phyloP scores from a whole-genome alignment of 2,113 vertebrate genomes.

The Xiphophorus couchianus region DNA sequence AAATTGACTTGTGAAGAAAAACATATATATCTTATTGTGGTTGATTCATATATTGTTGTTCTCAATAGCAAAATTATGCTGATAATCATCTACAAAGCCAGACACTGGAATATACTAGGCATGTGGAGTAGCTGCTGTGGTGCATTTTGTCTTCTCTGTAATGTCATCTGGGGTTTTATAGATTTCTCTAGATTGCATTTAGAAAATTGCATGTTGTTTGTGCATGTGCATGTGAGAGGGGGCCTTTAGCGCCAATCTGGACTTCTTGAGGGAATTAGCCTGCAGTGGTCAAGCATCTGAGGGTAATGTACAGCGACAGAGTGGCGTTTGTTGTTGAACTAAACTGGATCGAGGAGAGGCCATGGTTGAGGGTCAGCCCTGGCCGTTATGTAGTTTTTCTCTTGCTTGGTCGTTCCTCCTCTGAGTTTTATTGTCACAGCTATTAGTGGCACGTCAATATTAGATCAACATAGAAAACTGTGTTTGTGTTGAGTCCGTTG shows the following conservation, averaged over 20 bases:
- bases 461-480: slow-evolving; percentile 65
- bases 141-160: slow-evolving; percentile 11
- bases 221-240: slow-evolving; percentile 1
- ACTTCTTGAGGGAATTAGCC: slow-evolving; percentile 46
- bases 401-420: slow-evolving; percentile 61
- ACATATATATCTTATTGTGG: slow-evolving; percentile 1
- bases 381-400: slow-evolving; percentile 58
- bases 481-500: slow-evolving; percentile 21
- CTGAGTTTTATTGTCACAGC: slow-evolving; percentile 31
- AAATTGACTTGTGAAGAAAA: slow-evolving; percentile 12
- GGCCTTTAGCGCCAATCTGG: slow-evolving; percentile 34
- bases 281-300: slow-evolving; percentile 58
- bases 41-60: slow-evolving; percentile 3
- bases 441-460: slow-evolving; percentile 76
- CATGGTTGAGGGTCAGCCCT: slow-evolving; percentile 19
- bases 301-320: slow-evolving; percentile 71
- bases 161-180: slow-evolving; percentile 24
- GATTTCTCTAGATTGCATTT: slow-evolving; percentile 34
- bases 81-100: slow-evolving; percentile 10
- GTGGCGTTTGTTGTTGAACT: slow-evolving; percentile 60
- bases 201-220: not conserved
- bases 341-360: slow-evolving; percentile 64
- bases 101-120: not conserved
- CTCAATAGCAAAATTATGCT: slow-evolving; percentile 3
- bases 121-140: slow-evolving; percentile 15